Percentiles rank a stretch among this genome's conserved stretches.
These are phyloP conservation scores for Hemicordylus capensis DNA, from an alignment of 2,113 vertebrate species.

Conservation along the genomic window DNA sequence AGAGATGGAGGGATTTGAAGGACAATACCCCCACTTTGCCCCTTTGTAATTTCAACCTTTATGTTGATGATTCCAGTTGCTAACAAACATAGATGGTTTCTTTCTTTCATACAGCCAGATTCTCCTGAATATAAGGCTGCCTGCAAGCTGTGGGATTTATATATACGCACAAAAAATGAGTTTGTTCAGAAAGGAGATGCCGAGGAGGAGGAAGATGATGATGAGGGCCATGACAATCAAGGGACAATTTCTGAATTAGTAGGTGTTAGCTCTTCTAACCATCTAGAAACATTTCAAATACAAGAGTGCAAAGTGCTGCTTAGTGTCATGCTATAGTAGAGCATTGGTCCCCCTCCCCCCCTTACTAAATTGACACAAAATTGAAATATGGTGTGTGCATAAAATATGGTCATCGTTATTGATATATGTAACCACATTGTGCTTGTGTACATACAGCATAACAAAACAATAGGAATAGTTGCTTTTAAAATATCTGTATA, in stretches of 20 bases:
- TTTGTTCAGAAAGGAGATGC: constrained; percentile 95
- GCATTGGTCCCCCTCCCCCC: not conserved
- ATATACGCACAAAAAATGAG: constrained; percentile 95
- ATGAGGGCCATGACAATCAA: constrained; percentile 86
- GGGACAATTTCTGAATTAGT: constrained; percentile 87
- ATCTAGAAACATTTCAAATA: not conserved
- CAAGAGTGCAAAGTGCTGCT: too few species aligned
- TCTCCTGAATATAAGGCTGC: constrained; percentile 94
- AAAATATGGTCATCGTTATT: too few species aligned
- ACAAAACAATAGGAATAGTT: not conserved
- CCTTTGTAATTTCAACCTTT: too few species aligned
- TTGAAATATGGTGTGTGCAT: not conserved
- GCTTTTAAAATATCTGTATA: not conserved
- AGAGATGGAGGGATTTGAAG: too few species aligned
- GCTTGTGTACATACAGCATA: not conserved
- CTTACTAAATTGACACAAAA: not conserved
- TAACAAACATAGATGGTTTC: not conserved
- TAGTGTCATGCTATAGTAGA: not conserved
- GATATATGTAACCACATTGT: not conserved
- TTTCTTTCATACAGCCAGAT: constrained; percentile 80
- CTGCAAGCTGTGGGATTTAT: constrained; percentile 96
- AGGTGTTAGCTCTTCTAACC: constrained; percentile 70
- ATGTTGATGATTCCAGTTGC: too few species aligned
- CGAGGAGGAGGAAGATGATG: constrained; percentile 94
- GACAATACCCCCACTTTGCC: too few species aligned